Evolutionary conservation across 2,888 invertebrate species (phyloP).

Genomic region (Creontiades dilutus): DNA sequence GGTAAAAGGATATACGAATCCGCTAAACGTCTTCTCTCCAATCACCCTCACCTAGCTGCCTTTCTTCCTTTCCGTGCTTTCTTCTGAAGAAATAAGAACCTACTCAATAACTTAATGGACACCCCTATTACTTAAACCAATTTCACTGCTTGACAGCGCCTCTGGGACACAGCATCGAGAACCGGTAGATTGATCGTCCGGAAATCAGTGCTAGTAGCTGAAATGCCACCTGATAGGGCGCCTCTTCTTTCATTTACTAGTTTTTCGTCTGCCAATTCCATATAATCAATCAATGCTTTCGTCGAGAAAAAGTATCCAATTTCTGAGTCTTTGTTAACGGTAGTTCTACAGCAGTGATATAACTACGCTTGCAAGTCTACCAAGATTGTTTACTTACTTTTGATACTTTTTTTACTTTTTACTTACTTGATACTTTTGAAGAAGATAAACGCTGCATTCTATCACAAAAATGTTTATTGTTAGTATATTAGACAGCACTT

Average conservation of each 20-base stretch:
- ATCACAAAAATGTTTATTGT: too few species aligned
- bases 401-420: too few species aligned
- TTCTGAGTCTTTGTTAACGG: not conserved
- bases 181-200: slow-evolving; percentile 7
- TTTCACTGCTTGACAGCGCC: slow-evolving; percentile 20
- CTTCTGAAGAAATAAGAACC: slow-evolving; percentile 13
- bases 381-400: too few species aligned
- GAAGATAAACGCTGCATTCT: too few species aligned
- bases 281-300: not conserved
- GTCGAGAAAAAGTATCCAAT: not conserved
- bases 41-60: not conserved
- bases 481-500: too few species aligned
- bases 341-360: too few species aligned
- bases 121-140: slow-evolving; percentile 39
- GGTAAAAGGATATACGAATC: slow-evolving; percentile 11
- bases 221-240: not conserved
- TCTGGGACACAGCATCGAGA: not conserved
- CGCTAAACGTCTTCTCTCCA: slow-evolving; percentile 49
- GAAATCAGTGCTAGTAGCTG: not conserved
- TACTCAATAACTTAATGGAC: slow-evolving; percentile 56
- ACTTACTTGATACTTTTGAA: too few species aligned
- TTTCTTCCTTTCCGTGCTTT: slow-evolving; percentile 4
- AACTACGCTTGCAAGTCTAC: too few species aligned
- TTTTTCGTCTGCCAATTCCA: not conserved
- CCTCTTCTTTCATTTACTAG: not conserved